Evolutionary conservation across 2,888 invertebrate species (phyloP), one percentile per base, ranked within the genome.

Genomic region (Sturmia bella): DNA sequence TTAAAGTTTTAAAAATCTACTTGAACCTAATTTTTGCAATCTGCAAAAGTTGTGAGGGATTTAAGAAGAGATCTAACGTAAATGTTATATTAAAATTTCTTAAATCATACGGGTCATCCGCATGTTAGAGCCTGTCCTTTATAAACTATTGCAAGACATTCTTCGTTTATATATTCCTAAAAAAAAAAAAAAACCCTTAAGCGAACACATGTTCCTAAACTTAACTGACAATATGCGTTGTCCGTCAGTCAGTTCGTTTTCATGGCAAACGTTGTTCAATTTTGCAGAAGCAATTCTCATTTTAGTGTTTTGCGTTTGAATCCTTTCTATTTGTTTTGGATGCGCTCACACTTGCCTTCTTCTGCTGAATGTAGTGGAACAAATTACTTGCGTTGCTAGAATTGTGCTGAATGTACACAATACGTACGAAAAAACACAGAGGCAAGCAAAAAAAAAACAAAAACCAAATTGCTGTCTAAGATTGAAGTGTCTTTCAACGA

Each of bases 331-430:
- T 41, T 12, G 27, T 24, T 1, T n/a, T 32, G 15, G 21, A 15
- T 50, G 13, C 21, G 9, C 37, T 3, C 37, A n/a, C 50, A 27
- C 27, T 2, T 45, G 37, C 17, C 4, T 48, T 24, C 6, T 64
- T 13, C 4, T 21, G 43, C 39, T 37, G n/a, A 32, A 39, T 59
- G 52, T 13, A 73, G 61, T 61, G 54, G 54, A 54, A 68, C 61
- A 74, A 63, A 69, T 69, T 74, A 63, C 63, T 74, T 69, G 54
- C 63, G 50, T 74, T 74, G 56, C 74, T 50, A 11, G 39, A 50
- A 69, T 63, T 74, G 12, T 80, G 79, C 79, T 74, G 68, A 61
- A 69, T 63, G 1, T 45, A 63, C 79, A 69, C 15, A 52, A 32
- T 32, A 32, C 9, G 3, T 3, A 48, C 21, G n/a, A n/a, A n/a